Conservation (phyloP, 1,140 invertebrate species). For the Teleogryllus occipitalis region DNA sequence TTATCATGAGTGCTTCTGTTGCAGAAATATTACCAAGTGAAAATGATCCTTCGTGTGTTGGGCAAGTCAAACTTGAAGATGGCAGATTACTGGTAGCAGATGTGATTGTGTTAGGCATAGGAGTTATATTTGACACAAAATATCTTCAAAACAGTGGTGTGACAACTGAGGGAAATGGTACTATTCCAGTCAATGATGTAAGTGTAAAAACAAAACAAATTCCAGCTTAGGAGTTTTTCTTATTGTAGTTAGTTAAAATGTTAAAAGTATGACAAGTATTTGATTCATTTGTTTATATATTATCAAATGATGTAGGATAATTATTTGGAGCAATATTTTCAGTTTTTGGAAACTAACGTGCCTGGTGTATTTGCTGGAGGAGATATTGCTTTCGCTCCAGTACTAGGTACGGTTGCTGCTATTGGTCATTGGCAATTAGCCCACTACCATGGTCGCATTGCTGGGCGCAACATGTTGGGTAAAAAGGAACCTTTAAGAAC, state of each 20-base stretch:
- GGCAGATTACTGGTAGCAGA: constrained; percentile 63
- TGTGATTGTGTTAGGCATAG: constrained; percentile 74
- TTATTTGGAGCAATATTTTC: constrained; percentile 23
- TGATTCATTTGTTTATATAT: background rate
- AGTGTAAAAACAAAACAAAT: constrained; percentile 2
- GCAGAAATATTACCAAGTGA: constrained; percentile 35
- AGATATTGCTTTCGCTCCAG: constrained; percentile 84
- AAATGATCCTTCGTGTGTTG: background rate
- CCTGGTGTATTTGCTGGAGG: constrained; percentile 77
- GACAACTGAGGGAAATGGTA: constrained; percentile 55
- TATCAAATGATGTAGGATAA: background rate
- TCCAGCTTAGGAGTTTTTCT: background rate
- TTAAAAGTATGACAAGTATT: too few relatives aligned
- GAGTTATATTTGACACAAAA: constrained; percentile 67
- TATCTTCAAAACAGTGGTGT: constrained; percentile 68
- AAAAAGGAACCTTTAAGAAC: constrained; percentile 47
- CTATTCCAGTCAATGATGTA: constrained; percentile 59
- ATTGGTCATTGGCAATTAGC: constrained; percentile 87
- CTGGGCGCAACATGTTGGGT: constrained; percentile 71
- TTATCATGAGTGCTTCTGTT: constrained; percentile 40
- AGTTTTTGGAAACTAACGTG: constrained; percentile 71
- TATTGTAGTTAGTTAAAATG: too few relatives aligned
- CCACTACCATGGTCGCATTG: constrained; percentile 77
- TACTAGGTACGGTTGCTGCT: constrained; percentile 56
- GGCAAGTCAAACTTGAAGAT: constrained; percentile 33